Evolutionary conservation across 2,113 vertebrate genomes (phyloP).

Genomic region (Melozone crissalis): DNA sequence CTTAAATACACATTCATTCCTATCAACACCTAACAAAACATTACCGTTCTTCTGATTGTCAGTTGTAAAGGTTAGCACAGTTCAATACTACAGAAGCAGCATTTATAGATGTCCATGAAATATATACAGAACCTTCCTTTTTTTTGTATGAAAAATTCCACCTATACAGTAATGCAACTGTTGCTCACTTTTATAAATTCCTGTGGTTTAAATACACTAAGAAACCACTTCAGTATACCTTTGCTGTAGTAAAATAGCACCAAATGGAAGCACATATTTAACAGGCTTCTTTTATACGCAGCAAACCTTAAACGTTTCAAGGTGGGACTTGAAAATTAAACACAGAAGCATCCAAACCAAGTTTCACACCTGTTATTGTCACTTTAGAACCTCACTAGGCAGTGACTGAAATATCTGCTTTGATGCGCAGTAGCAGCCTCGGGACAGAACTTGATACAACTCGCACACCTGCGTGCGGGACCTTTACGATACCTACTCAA

Average conservation of each 20-base stretch:
- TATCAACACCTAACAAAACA: not conserved
- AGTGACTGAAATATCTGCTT: not conserved
- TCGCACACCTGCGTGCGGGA: accelerated
- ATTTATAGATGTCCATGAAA: not conserved
- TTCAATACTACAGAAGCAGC: not conserved
- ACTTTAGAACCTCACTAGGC: accelerated
- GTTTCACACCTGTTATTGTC: accelerated
- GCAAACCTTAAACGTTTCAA: not conserved
- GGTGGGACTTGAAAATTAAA: not conserved
- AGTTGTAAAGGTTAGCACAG: not conserved
- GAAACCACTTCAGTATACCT: not conserved
- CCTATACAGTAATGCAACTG: not conserved
- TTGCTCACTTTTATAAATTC: not conserved
- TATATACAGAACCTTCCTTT: not conserved
- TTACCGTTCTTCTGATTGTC: not conserved
- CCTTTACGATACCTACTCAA: not conserved
- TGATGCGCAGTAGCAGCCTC: accelerated
- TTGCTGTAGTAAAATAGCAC: not conserved
- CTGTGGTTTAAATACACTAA: not conserved
- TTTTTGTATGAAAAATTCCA: not conserved
- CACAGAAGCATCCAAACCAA: not conserved
- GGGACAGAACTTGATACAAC: no score
- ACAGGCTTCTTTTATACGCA: not conserved
- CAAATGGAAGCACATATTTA: not conserved
- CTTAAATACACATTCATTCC: not conserved